Evolutionary conservation across 1,140 invertebrate species (phyloP), one percentile per base, ranked within the genome.

Genomic region (Ganaspis sp.): DNA sequence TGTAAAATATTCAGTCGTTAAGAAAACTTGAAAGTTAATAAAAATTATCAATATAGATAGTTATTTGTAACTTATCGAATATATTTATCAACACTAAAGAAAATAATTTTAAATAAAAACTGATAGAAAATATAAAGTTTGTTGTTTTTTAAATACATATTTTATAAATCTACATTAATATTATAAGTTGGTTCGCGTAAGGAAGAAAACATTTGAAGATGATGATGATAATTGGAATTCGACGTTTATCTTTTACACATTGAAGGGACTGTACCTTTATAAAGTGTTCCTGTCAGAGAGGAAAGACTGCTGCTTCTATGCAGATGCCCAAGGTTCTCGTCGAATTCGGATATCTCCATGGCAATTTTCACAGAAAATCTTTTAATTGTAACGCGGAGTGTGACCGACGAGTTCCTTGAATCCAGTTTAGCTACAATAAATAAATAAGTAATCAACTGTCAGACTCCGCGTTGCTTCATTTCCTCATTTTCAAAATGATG

Each of bases 371-470:
- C 79, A 88, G 86, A 86, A 88, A 87, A 87, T 88, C 81, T 87
- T 85, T 71, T 77, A 38, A 79, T 74, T 75, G 74, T 74, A 38
- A 76, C 77, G 70, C 78, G 80, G 76, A 84, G 82, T 81, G 76
- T 83, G 80, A 81, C 77, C 74, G 79, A 81, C 80, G 81, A 76
- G 76, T 78, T 82, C 77, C 85, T 83, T 84, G 87, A 87, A 85
- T 83, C 73, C 85, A 87, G 84, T 81, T n/a, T 82, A 83, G 84
- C 73, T 84, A 83, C 83, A 82, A 82, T 72, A 83, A 87, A 88
- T 86, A 89, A 90, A 91, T 91, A 91, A 91, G 90, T 90, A 90
- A 90, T 87, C 86, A 89, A 89, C 85, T 85, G 83, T 87, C 84
- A 85, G 86, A 85, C 83, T 82, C 83, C 82, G 85, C 84, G 86